Percentiles rank a stretch among this genome's conserved stretches.
Evolutionary conservation across 2,888 invertebrate genomes (phyloP).

Genomic region (Merodon equestris): DNA sequence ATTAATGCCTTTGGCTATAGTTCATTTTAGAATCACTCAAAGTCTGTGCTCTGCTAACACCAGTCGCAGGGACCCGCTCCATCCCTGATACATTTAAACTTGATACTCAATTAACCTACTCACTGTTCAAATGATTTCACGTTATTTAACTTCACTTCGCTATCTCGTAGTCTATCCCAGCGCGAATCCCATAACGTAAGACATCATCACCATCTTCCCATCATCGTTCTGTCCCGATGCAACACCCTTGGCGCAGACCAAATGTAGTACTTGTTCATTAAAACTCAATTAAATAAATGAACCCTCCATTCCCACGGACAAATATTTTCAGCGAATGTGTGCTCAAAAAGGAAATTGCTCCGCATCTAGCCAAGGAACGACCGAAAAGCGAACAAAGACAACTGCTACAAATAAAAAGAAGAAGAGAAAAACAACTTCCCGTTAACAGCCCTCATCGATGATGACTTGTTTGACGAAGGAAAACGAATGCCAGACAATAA

Average conservation of each 20-base stretch:
- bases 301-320: conserved; percentile 6
- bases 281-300: conserved; percentile 32
- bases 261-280: conserved; percentile 8
- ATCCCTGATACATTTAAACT: no score
- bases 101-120: no score
- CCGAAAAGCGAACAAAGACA: conserved; percentile 4
- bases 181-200: no score
- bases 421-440: conserved; percentile 1
- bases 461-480: conserved; percentile 30
- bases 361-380: background rate
- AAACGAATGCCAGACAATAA: conserved; percentile 29
- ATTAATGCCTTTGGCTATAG: no score
- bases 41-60: no score
- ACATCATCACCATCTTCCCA: no score
- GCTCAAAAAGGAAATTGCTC: background rate
- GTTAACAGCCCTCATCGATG: conserved; percentile 23
- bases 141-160: no score
- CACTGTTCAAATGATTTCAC: background rate
- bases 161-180: no score
- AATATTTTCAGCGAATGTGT: conserved; percentile 12
- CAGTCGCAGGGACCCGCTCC: no score
- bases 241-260: no score
- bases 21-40: no score
- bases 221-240: no score
- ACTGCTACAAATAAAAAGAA: background rate